Base-by-base conservation (phyloP, 1,140 invertebrate species). In the Musca vetustissima region DNA sequence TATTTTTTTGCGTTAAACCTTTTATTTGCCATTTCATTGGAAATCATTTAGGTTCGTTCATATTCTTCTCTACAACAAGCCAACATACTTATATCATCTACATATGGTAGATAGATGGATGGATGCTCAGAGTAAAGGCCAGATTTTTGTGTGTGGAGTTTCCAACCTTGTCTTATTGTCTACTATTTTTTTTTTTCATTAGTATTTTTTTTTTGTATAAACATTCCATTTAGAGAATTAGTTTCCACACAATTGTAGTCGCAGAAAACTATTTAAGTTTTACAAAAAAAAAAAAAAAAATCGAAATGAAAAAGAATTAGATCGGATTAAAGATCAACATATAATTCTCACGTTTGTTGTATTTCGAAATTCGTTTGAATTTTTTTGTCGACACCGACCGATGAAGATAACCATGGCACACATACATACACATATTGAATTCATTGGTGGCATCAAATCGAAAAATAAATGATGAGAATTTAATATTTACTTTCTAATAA, bases 11-110 rank as follows among this genome's bases (percentile, higher is more conserved):
- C 28, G 15, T 61, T 61, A 43, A 61, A 36, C 8, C 36, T 61
- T 61, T 61, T 61, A 61, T 61, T 61, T 61, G 57, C 57, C 57
- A 61, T 65, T 65, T 65, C 64, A 65, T 65, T 65, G 64, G 64
- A 65, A 65, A 65, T 65, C 64, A 65, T 50, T 61, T 61, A 61
- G 57, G 36, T 32, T 32, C 57, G 36, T 32, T 32, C 57, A 32
- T n/a, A 61, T n/a, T 36, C 32, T 61, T 36, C 32, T 43, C n/a
- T 2, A 13, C 55, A 24, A 36, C 32, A 61, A 61, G n/a, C n/a
- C 17, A 22, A 2, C 32, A 14, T 21, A 61, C 25, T 9, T 43
- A 61, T 17, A 61, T n/a, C n/a, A n/a, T 36, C n/a, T 17, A 61
- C 57, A 61, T 36, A 36, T 22, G 21, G n/a, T n/a, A n/a, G n/a